Percentiles rank a stretch among this genome's conserved stretches.
Evolutionary conservation across 1,140 invertebrate genomes (phyloP).

Genomic region (Plectrocnemia conspersa): DNA sequence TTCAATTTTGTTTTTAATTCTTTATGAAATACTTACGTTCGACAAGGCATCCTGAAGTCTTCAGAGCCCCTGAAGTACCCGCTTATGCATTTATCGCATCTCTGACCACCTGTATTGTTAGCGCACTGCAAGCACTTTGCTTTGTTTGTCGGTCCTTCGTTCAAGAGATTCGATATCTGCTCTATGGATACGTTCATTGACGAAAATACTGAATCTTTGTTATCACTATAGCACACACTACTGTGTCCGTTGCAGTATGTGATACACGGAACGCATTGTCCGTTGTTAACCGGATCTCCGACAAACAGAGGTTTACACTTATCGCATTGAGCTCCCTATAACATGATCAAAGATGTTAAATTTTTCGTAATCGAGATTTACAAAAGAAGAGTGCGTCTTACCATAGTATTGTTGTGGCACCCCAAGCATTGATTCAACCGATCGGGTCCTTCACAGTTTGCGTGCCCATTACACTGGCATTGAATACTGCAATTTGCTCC

Average conservation of each 20-base stretch:
- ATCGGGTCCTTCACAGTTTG: slow-evolving; percentile 82
- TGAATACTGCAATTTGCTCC: slow-evolving; percentile 89
- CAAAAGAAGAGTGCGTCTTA: slow-evolving; percentile 38
- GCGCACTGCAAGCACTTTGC: slow-evolving; percentile 82
- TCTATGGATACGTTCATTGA: slow-evolving; percentile 55
- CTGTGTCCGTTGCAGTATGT: slow-evolving; percentile 90
- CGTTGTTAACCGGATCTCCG: slow-evolving; percentile 82
- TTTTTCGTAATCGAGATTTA: slow-evolving; percentile 18
- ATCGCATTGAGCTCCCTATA: slow-evolving; percentile 72
- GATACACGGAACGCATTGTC: slow-evolving; percentile 79
- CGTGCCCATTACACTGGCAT: slow-evolving; percentile 92
- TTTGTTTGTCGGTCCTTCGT: slow-evolving; percentile 60
- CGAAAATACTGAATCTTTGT: slow-evolving; percentile 41
- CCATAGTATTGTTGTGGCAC: slow-evolving; percentile 91
- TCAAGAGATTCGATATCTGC: slow-evolving; percentile 54
- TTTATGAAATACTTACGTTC: slow-evolving; percentile 54
- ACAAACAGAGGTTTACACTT: slow-evolving; percentile 86
- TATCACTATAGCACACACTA: slow-evolving; percentile 64
- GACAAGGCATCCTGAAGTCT: slow-evolving; percentile 68
- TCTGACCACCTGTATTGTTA: slow-evolving; percentile 77
- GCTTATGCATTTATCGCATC: slow-evolving; percentile 77
- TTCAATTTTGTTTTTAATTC: too few relatives aligned
- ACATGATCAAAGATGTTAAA: slow-evolving; percentile 33
- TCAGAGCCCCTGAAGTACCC: slow-evolving; percentile 83
- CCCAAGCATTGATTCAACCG: slow-evolving; percentile 74